These are phyloP conservation scores for Aphaenogaster floridana DNA, from an alignment of 1,140 invertebrate species.

Conservation along the genomic window DNA sequence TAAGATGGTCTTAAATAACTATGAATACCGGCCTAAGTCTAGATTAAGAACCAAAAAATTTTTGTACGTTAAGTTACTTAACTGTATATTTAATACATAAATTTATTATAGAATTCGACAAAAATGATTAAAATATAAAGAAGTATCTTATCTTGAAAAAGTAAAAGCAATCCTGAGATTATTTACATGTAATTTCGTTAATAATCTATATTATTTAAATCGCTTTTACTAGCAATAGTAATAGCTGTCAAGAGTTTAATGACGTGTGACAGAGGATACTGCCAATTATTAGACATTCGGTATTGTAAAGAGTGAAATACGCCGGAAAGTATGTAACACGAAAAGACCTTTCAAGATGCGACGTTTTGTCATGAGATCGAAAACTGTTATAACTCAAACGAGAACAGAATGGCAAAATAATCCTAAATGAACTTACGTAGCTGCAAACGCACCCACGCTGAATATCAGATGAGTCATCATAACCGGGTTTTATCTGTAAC, in stretches of 20 bases:
- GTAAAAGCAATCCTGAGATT: neutral
- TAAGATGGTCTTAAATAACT: too few relatives aligned
- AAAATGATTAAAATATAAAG: neutral
- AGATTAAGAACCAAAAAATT: neutral
- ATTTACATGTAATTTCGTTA: neutral
- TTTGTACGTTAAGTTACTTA: neutral
- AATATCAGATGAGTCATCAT: conserved; percentile 4
- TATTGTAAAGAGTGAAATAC: conserved; percentile 49
- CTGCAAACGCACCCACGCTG: conserved; percentile 64
- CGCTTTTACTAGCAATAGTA: neutral
- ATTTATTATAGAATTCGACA: neutral
- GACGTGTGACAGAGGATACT: neutral
- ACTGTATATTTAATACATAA: neutral
- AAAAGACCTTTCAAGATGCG: conserved; percentile 34
- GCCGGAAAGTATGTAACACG: conserved; percentile 32
- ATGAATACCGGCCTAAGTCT: too few relatives aligned
- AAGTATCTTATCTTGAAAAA: neutral
- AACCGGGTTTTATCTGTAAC: conserved; percentile 4
- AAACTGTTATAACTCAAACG: conserved; percentile 53
- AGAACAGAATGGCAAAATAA: conserved; percentile 70
- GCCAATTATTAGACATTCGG: neutral
- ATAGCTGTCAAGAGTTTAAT: neutral
- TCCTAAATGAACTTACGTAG: conserved; percentile 79
- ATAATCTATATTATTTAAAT: conserved; percentile 6
- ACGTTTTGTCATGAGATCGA: conserved; percentile 25